Evolutionary conservation across 1,140 invertebrate species (phyloP).

Genomic region (Acromyrmex echinatior): DNA sequence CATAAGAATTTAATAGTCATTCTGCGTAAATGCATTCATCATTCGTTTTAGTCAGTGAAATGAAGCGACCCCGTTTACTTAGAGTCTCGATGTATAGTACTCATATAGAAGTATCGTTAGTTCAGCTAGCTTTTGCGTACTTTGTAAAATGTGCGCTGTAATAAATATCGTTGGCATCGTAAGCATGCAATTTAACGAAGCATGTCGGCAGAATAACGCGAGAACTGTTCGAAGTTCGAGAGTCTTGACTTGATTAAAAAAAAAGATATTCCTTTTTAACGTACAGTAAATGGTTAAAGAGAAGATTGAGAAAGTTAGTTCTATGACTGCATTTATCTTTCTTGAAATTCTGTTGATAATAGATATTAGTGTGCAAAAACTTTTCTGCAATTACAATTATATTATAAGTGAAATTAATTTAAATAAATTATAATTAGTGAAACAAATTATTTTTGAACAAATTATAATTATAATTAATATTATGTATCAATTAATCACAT

Average conservation of each 20-base stretch:
- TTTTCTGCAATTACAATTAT: neutral
- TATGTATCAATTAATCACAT: neutral
- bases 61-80: conserved; percentile 58
- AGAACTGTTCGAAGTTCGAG: conserved; percentile 7
- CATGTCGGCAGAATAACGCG: neutral
- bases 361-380: neutral
- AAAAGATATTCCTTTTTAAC: neutral
- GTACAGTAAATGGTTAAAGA: neutral
- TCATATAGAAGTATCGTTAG: conserved; percentile 63
- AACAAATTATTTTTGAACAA: too few species aligned
- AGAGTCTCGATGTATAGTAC: conserved; percentile 48
- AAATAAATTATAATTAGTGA: neutral
- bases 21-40: conserved; percentile 10
- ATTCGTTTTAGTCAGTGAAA: conserved; percentile 38
- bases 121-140: conserved; percentile 67
- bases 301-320: neutral
- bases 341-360: neutral
- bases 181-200: conserved; percentile 33
- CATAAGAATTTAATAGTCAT: conserved; percentile 41
- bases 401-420: neutral
- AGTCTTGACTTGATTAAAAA: conserved; percentile 25
- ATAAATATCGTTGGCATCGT: conserved; percentile 36
- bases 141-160: conserved; percentile 64
- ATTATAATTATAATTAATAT: too few species aligned
- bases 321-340: neutral